Conservation (phyloP, 35 echinoderm and acorn worm genomes). For the Acanthaster planci region DNA sequence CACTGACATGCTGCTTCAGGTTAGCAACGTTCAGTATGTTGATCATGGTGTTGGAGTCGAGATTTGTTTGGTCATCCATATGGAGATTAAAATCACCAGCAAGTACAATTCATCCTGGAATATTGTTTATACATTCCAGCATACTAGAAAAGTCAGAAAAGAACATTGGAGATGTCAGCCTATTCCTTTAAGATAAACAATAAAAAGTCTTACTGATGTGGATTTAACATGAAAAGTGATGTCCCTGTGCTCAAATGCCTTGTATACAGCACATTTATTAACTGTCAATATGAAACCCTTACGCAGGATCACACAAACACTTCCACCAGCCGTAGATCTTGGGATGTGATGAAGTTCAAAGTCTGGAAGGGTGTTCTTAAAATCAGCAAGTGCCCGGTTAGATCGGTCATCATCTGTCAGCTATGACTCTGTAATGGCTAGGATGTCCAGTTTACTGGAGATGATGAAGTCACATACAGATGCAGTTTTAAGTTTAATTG, state of each 20-base stretch:
- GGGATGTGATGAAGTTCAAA: slow-evolving; percentile 21
- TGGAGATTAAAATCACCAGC: slow-evolving; percentile 77
- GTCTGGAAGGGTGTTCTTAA: background rate
- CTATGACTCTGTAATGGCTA: slow-evolving; percentile 41
- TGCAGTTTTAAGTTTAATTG: slow-evolving; percentile 47
- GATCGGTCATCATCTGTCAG: slow-evolving; percentile 34
- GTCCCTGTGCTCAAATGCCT: slow-evolving; percentile 62
- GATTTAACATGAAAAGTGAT: background rate
- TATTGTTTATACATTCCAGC: slow-evolving; percentile 40
- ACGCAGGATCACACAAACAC: slow-evolving; percentile 52
- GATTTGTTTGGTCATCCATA: slow-evolving; percentile 45
- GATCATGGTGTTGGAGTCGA: slow-evolving; percentile 28
- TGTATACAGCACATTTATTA: slow-evolving; percentile 13
- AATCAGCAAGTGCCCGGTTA: slow-evolving; percentile 20
- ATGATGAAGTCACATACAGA: slow-evolving; percentile 26
- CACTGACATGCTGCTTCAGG: slow-evolving; percentile 53
- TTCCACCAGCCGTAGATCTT: slow-evolving; percentile 16
- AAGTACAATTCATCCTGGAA: slow-evolving; percentile 43
- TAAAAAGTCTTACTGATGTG: slow-evolving; percentile 30
- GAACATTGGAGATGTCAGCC: slow-evolving; percentile 37
- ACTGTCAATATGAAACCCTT: slow-evolving; percentile 44
- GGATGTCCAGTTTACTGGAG: slow-evolving; percentile 25
- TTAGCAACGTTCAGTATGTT: slow-evolving; percentile 38
- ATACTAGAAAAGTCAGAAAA: slow-evolving; percentile 58
- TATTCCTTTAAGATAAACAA: slow-evolving; percentile 57